A percentile compares a stretch with the other conserved stretches of the same genome.
Evolutionary conservation across 2,113 vertebrate species (phyloP).

Genomic region (Lethenteron reissneri): DNA sequence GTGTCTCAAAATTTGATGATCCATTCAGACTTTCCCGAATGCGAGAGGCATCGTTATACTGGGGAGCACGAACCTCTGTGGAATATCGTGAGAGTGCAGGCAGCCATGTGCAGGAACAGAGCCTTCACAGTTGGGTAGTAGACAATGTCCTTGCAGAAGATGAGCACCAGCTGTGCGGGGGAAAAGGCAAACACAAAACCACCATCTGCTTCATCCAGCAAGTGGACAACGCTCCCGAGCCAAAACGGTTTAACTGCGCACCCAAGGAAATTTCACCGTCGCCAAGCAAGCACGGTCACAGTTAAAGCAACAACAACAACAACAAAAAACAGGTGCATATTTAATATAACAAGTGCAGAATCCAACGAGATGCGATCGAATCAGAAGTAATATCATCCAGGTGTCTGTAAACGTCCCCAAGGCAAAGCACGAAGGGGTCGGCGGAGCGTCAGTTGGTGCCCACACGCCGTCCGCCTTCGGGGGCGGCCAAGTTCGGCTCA

Average conservation of each 20-base stretch:
- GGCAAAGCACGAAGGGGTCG: too few species aligned
- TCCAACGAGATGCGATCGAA: neutral
- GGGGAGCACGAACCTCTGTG: constrained; percentile 57
- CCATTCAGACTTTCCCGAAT: too few species aligned
- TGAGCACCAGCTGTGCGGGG: constrained; percentile 71
- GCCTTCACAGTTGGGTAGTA: constrained; percentile 92
- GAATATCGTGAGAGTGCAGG: constrained; percentile 88
- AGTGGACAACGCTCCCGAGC: neutral
- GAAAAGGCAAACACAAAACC: constrained; percentile 7
- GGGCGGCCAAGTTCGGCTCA: too few species aligned
- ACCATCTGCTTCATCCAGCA: neutral
- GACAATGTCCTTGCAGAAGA: constrained; percentile 80
- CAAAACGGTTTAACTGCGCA: neutral
- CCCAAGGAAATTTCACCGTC: too few species aligned
- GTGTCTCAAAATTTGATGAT: too few species aligned
- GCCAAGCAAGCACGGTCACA: neutral
- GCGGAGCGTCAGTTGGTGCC: too few species aligned
- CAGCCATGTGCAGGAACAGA: constrained; percentile 88
- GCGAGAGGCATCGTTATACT: too few species aligned
- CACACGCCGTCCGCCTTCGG: too few species aligned
- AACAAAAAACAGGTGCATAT: neutral
- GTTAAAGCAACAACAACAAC: neutral
- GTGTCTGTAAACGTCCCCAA: neutral
- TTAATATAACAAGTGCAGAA: neutral
- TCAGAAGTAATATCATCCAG: neutral